A percentile compares a stretch with the other conserved stretches of the same genome.
phyloP scores from a whole-genome alignment of 2,888 invertebrate genomes.

The Dicyrtomina minuta region DNA sequence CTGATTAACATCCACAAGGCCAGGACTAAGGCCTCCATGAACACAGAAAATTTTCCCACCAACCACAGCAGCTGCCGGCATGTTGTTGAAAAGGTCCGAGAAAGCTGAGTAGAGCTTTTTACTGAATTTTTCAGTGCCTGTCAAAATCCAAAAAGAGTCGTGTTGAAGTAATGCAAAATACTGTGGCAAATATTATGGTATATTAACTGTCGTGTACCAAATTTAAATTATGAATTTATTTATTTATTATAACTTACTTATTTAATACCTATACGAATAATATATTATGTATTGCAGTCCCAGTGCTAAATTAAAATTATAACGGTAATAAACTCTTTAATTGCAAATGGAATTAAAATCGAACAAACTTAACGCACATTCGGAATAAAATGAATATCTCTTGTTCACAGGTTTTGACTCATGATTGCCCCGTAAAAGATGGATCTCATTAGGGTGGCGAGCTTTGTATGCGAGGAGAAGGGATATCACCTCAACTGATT shows the following conservation, averaged over 20 bases:
- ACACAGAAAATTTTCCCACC: constrained; percentile 30
- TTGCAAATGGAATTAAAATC: too few species aligned
- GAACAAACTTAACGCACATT: too few species aligned
- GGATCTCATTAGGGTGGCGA: constrained; percentile 20
- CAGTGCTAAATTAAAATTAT: too few species aligned
- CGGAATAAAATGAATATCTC: constrained; percentile 23
- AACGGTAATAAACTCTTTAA: too few species aligned
- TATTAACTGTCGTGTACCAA: too few species aligned
- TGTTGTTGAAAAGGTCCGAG: constrained; percentile 24
- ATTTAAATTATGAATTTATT: too few species aligned
- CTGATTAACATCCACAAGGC: constrained; percentile 6
- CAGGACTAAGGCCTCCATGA: constrained; percentile 23
- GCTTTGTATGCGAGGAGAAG: constrained; percentile 28
- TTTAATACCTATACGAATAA: too few species aligned
- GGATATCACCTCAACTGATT: constrained; percentile 28
- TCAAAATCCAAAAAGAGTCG: neutral
- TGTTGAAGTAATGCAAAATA: too few species aligned
- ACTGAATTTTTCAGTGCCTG: constrained; percentile 22
- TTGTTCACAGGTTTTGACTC: constrained; percentile 25
- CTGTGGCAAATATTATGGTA: too few species aligned
- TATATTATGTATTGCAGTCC: too few species aligned
- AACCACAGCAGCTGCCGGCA: constrained; percentile 24
- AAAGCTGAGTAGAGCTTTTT: constrained; percentile 22
- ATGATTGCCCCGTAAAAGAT: constrained; percentile 27
- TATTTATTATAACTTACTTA: too few species aligned